Conservation (phyloP, 1,140 invertebrate genomes). For the Apis mellifera region DNA sequence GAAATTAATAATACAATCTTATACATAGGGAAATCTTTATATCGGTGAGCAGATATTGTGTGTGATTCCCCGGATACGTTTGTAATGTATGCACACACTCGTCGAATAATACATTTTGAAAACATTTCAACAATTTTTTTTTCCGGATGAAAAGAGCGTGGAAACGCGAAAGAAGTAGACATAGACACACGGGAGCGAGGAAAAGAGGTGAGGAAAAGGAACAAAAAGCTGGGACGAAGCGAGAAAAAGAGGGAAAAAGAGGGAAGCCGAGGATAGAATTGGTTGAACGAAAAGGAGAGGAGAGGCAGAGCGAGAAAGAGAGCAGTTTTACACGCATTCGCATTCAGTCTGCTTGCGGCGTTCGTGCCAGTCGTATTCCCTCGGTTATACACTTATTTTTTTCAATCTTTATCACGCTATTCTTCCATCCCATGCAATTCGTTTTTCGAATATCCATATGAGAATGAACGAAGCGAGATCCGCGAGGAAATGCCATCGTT, state of each 20-base stretch:
- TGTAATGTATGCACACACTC: background rate
- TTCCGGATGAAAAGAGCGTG: background rate
- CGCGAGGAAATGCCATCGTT: background rate
- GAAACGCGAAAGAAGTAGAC: background rate
- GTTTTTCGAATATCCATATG: background rate
- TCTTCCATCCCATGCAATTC: background rate
- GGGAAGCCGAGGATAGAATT: background rate
- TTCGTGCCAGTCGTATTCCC: slow-evolving; percentile 30
- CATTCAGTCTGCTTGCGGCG: slow-evolving; percentile 34
- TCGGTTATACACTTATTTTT: slow-evolving; percentile 11
- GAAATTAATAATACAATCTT: background rate
- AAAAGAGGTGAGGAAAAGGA: background rate
- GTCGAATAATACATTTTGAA: background rate
- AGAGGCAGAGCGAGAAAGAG: slow-evolving; percentile 25
- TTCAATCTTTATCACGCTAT: background rate
- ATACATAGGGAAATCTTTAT: too few relatives aligned
- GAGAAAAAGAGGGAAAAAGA: background rate
- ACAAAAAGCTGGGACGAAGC: background rate
- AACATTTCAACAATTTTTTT: slow-evolving; percentile 14
- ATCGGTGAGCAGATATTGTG: background rate
- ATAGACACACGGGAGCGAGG: background rate
- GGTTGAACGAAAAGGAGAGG: background rate
- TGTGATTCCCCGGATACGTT: slow-evolving; percentile 2
- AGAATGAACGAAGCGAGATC: background rate
- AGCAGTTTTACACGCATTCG: slow-evolving; percentile 34